Evolutionary conservation across 2,797 vertebrate genomes (phyloP), one percentile per base, ranked within the genome.

Genomic region (Aulostomus chinensis): DNA sequence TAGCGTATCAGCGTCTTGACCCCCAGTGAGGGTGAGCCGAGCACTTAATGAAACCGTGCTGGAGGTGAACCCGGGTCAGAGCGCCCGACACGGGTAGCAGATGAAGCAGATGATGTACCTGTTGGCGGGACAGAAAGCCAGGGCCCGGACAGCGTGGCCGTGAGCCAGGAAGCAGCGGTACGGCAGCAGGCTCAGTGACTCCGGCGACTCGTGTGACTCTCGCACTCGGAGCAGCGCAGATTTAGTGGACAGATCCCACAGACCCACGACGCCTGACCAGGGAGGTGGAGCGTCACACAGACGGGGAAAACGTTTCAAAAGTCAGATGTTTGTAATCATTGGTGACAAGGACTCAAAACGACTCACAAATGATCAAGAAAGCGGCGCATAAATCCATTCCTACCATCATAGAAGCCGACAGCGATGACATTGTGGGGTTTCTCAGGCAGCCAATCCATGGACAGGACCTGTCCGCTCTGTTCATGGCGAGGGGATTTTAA

Each of bases 381-480:
- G 24, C 24, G 24, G 24, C 6, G 4, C n/a, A n/a, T n/a, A n/a
- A 21, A 64, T 61, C 46, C 34, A 29, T 43, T 55, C 73, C 7
- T 88, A 99, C 97, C 97, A 0, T 98, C 95, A 3, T 93, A 96
- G 72, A 97, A 98, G 20, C 96, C 96, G 7, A 94, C 84, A 7
- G 94, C 96, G 31, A 99, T 80, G 54, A 94, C 66, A 25, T 95
- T 90, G 68, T 99, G 96, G 13, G 95, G 95, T 71, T 94, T 94
- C 38, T 86, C 74, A 0, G 94, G 93, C 69, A 94, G 82, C 97
- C 97, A 99, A 33, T 96, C 95, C 79, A 98, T 78, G 24, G 89
- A 90, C 76, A 97, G 91, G 63, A 96, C 94, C 57, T 94, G 93
- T 2, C 95, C 96, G 0, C 93, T 94, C 25, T 73, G 84, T 0